Evolutionary conservation across 1,140 invertebrate genomes (phyloP).

Genomic region (Ooceraea biroi): DNA sequence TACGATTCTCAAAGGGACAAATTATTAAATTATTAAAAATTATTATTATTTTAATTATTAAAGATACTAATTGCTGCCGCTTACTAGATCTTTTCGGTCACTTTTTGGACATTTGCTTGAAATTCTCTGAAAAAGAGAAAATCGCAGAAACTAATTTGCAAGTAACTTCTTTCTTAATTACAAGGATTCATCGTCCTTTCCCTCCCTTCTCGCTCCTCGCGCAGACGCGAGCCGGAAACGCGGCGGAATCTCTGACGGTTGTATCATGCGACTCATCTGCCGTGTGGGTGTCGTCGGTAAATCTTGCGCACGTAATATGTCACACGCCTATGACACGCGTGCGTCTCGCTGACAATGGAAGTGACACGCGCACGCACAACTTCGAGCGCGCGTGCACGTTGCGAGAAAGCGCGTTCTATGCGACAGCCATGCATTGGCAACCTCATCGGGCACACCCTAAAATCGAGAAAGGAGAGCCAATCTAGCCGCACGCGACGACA

Average conservation of each 20-base stretch:
- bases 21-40: too few relatives aligned
- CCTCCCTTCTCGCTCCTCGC: background rate
- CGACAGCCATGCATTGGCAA: constrained; percentile 49
- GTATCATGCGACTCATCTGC: constrained; percentile 73
- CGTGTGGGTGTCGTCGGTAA: constrained; percentile 80
- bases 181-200: background rate
- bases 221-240: constrained; percentile 31
- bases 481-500: constrained; percentile 6
- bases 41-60: too few relatives aligned
- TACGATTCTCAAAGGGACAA: too few relatives aligned
- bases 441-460: constrained; percentile 76
- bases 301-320: constrained; percentile 77
- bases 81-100: too few relatives aligned
- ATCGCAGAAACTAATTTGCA: too few relatives aligned
- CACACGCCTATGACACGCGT: constrained; percentile 76
- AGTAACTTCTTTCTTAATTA: background rate
- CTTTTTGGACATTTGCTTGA: too few relatives aligned
- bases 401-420: constrained; percentile 65
- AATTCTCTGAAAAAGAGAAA: background rate
- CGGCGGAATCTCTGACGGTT: constrained; percentile 7
- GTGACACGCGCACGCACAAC: constrained; percentile 27
- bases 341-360: constrained; percentile 64
- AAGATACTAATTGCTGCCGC: too few relatives aligned
- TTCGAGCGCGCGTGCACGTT: constrained; percentile 34
- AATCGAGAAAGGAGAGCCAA: constrained; percentile 67